Evolutionary conservation across 1,140 invertebrate species (phyloP).

Genomic region (Spodoptera frugiperda): DNA sequence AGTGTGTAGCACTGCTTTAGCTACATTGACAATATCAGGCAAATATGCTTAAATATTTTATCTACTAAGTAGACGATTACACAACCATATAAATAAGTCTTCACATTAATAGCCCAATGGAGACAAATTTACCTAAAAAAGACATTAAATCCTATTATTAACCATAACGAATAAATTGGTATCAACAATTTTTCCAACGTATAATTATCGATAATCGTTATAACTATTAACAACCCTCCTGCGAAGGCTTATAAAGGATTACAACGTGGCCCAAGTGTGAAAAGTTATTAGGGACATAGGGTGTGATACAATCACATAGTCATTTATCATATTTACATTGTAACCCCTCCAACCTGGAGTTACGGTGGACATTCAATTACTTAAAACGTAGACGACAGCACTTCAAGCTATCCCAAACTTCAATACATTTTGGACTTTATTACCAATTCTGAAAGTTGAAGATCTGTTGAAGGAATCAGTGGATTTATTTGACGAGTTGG

Average conservation of each 20-base stretch:
- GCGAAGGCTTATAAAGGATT: conserved; percentile 31
- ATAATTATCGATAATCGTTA: conserved; percentile 33
- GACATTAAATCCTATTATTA: not conserved
- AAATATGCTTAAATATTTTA: no score
- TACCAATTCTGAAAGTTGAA: no score
- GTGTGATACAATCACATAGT: conserved; percentile 10
- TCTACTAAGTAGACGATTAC: not conserved
- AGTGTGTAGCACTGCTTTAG: no score
- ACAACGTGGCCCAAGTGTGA: conserved; percentile 32
- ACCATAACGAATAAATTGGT: not conserved
- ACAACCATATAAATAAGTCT: not conserved
- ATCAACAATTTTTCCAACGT: conserved; percentile 6
- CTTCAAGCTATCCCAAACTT: no score
- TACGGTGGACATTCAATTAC: conserved; percentile 18
- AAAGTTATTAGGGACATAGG: conserved; percentile 25
- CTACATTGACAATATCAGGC: no score
- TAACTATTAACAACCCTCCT: not conserved
- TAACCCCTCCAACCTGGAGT: not conserved
- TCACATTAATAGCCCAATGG: not conserved
- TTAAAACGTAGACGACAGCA: conserved; percentile 1
- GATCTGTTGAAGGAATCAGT: no score
- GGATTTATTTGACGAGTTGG: conserved; percentile 3
- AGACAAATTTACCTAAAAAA: not conserved
- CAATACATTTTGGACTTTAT: no score
- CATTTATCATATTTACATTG: conserved; percentile 42